Evolutionary conservation across 2,888 invertebrate genomes (phyloP), one percentile per base, ranked within the genome.

Genomic region (Lymantria dispar): DNA sequence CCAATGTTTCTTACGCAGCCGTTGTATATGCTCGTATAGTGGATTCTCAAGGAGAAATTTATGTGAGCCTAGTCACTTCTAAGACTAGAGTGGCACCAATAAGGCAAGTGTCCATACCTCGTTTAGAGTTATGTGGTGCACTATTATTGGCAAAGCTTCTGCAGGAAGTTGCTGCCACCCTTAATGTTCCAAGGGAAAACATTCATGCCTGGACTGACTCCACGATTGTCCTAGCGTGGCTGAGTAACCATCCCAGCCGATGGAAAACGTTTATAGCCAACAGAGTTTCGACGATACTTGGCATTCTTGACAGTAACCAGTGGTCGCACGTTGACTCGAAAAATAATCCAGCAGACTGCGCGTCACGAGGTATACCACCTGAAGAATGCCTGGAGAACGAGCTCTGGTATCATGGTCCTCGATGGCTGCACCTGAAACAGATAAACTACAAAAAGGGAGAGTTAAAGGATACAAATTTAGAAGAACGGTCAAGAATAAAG

Each of bases 91-190:
- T 50, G 7, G 45, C 50, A 8, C 45, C 45, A 5, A 31, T 50
- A 0, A 50, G 15, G 8, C 45, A 41, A 14, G 22, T 50, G 0
- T 36, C 22, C n/a, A 50, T 50, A 10, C 50, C 50, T 11, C 9
- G 45, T 5, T 14, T 50, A 15, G 50, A 50, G 11, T 14, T 50
- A n/a, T 50, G 46, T 31, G 50, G 43, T 9, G 46, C 50, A 14
- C 42, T 46, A 0, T 11, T 50, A 0, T 31, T 45, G 8, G 8
- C 45, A 3, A 42, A 43, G 12, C 31, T 50, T 7, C 13, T 50
- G 10, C 0, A 3, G 1, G 50, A 50, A 11, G 38, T 38, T 0
- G 40, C 14, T 8, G 11, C 8, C 1, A 29, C 37, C 0, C 8
- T 50, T 10, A 30, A 36, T 7, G 14, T 50, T 1, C n/a, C 14